These are phyloP conservation scores for Pao palembangensis DNA, from an alignment of 2,113 vertebrate species.

Conservation along the genomic window DNA sequence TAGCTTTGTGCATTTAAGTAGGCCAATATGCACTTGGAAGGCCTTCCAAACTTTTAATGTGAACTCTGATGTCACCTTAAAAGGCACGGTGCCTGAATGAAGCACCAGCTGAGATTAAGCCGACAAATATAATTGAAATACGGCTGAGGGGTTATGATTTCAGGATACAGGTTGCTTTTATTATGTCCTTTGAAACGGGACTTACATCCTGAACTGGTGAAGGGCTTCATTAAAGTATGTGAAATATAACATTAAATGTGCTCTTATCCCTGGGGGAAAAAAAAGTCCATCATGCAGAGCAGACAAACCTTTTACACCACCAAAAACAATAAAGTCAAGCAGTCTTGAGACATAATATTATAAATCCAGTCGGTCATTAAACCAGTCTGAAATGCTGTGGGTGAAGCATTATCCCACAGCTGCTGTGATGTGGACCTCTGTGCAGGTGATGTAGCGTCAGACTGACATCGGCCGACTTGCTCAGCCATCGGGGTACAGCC, in stretches of 20 bases:
- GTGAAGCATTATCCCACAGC: background rate
- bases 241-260: background rate
- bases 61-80: constrained; percentile 34
- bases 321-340: background rate
- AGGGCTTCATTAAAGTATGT: too few species aligned
- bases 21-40: constrained; percentile 23
- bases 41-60: constrained; percentile 46
- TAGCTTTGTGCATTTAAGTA: constrained; percentile 12
- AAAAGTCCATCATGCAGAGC: too few species aligned
- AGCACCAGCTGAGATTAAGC: constrained; percentile 5
- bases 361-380: background rate
- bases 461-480: constrained; percentile 36
- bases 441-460: constrained; percentile 11
- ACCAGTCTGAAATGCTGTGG: too few species aligned
- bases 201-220: too few species aligned
- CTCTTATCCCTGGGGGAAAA: too few species aligned
- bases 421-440: background rate
- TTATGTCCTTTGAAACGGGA: too few species aligned
- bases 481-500: constrained; percentile 26
- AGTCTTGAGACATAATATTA: too few species aligned
- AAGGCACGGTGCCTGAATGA: constrained; percentile 10
- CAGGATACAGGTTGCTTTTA: too few species aligned
- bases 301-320: background rate
- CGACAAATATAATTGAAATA: background rate
- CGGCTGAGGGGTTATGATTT: background rate